A percentile compares a stretch with the other conserved stretches of the same genome.
phyloP scores from a whole-genome alignment of 2,888 invertebrate species.

The Eupithecia dodoneata region DNA sequence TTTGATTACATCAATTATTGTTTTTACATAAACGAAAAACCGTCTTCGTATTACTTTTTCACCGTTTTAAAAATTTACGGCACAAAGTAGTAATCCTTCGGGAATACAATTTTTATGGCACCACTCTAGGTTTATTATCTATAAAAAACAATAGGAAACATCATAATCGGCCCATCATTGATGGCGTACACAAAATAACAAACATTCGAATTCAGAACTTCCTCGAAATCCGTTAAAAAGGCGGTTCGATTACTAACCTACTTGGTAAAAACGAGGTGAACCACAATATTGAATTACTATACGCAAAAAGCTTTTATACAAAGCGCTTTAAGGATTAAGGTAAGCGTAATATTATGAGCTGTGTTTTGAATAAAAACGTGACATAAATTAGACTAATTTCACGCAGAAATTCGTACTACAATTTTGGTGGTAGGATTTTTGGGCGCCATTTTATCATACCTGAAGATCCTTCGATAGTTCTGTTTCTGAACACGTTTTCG shows the following conservation, averaged over 20 bases:
- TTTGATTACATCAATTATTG: no score
- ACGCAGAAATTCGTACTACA: constrained; percentile 14
- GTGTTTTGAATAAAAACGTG: constrained; percentile 8
- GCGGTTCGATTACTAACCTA: not conserved
- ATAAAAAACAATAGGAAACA: no score
- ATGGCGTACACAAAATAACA: no score
- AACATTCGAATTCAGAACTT: no score
- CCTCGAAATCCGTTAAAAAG: not conserved
- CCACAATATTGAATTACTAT: constrained; percentile 7
- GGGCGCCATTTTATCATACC: constrained; percentile 55
- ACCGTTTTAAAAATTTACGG: no score
- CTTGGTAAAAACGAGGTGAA: not conserved
- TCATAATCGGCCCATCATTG: no score
- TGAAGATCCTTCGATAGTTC: constrained; percentile 84
- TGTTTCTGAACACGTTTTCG: constrained; percentile 82
- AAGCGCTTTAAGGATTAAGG: constrained; percentile 3
- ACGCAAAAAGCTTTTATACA: constrained; percentile 6
- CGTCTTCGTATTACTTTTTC: no score
- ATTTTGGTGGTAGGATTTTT: constrained; percentile 8
- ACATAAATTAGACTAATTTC: not conserved
- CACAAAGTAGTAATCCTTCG: no score
- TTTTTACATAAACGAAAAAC: no score
- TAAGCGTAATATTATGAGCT: not conserved
- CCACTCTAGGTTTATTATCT: no score
- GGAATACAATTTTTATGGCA: no score